phyloP scores from a whole-genome alignment of 2,888 invertebrate genomes.

The Hybos culiciformis region DNA sequence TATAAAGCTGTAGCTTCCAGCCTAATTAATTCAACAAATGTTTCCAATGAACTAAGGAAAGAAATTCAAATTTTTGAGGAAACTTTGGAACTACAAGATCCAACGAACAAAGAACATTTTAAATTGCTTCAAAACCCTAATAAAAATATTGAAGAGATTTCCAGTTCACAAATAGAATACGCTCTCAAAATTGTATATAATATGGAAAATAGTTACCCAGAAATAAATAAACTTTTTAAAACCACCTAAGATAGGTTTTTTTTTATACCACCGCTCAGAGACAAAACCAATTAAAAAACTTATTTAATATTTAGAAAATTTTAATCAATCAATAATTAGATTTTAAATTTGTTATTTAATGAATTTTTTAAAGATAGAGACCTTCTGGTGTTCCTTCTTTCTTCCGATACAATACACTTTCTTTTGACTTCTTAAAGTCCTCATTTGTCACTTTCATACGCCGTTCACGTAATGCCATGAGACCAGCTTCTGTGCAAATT shows the following conservation, averaged over 20 bases:
- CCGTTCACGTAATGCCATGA: slow-evolving; percentile 93
- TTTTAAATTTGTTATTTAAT: slow-evolving; percentile 10
- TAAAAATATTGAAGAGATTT: slow-evolving; percentile 9
- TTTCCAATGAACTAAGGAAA: slow-evolving; percentile 6
- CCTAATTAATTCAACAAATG: neutral
- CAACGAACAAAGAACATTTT: neutral
- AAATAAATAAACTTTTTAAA: slow-evolving; percentile 16
- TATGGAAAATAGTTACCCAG: slow-evolving; percentile 14
- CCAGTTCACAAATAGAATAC: slow-evolving; percentile 19
- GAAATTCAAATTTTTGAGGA: slow-evolving; percentile 11
- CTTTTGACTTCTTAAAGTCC: slow-evolving; percentile 98
- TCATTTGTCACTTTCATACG: slow-evolving; percentile 99
- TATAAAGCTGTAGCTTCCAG: slow-evolving; percentile 15
- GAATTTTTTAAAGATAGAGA: slow-evolving; percentile 68
- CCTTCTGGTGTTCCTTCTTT: slow-evolving; percentile 99
- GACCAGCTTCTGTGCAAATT: slow-evolving; percentile 97
- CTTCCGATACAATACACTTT: slow-evolving; percentile 96
- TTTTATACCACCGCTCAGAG: too few species aligned
- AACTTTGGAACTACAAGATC: too few species aligned
- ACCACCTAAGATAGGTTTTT: too few species aligned
- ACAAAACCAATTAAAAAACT: too few species aligned
- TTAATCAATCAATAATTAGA: slow-evolving; percentile 6
- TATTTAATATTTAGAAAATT: too few species aligned
- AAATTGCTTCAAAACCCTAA: neutral
- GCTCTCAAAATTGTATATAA: slow-evolving; percentile 15